phyloP scores from a whole-genome alignment of 2,888 invertebrate species.

The Tinea semifulvella region DNA sequence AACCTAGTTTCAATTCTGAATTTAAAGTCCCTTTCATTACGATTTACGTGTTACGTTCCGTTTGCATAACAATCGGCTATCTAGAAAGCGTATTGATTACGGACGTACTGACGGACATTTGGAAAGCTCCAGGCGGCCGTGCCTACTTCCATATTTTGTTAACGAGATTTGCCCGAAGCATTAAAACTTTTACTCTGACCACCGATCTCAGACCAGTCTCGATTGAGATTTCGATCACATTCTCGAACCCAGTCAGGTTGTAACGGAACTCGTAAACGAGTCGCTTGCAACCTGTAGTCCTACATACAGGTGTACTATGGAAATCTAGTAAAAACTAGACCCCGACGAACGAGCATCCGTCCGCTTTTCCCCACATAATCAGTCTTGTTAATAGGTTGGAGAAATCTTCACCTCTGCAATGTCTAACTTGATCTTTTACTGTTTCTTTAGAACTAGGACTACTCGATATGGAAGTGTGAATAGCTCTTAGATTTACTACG shows the following conservation, averaged over 20 bases:
- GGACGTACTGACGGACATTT: conserved; percentile 30
- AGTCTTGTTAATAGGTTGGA: conserved; percentile 56
- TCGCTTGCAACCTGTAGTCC: conserved; percentile 30
- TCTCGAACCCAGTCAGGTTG: conserved; percentile 22
- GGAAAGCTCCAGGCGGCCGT: conserved; percentile 41
- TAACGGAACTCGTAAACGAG: conserved; percentile 50
- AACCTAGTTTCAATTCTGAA: conserved; percentile 9
- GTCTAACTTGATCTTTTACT: neutral
- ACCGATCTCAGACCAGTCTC: conserved; percentile 23
- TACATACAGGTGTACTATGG: conserved; percentile 45
- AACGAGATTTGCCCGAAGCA: conserved; percentile 48
- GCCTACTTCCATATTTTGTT: conserved; percentile 55
- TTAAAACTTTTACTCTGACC: conserved; percentile 41
- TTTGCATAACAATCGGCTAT: conserved; percentile 57
- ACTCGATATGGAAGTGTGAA: conserved; percentile 7
- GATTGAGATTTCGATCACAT: conserved; percentile 40
- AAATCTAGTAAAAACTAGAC: conserved; percentile 57
- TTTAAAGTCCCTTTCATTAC: conserved; percentile 32
- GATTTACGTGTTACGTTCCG: conserved; percentile 55
- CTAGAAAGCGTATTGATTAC: conserved; percentile 59
- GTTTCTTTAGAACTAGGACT: neutral
- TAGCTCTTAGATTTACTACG: conserved; percentile 1
- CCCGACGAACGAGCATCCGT: conserved; percentile 25
- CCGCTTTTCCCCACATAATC: conserved; percentile 55
- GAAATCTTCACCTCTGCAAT: conserved; percentile 30